These are phyloP conservation scores for Ophion slaviceki DNA, from an alignment of 2,888 invertebrate genomes.

Conservation along the genomic window DNA sequence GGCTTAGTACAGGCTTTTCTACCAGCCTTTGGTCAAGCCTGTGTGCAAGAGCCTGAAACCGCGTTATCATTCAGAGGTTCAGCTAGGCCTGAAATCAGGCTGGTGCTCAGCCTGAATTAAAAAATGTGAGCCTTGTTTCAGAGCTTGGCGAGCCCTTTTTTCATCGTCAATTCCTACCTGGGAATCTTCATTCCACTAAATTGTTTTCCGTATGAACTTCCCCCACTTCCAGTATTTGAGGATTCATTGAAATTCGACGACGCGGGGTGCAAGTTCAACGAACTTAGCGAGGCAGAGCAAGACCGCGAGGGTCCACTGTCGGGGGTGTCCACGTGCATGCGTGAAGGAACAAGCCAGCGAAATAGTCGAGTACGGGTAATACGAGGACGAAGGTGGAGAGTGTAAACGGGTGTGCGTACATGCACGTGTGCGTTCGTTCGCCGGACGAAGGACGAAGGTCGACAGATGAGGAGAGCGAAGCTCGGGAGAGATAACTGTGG, in stretches of 20 bases:
- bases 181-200: not conserved
- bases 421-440: conserved; percentile 24
- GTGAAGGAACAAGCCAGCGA: not conserved
- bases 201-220: not conserved
- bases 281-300: conserved; percentile 11
- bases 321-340: conserved; percentile 52
- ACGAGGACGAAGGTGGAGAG: conserved; percentile 54
- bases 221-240: not conserved
- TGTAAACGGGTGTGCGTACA: conserved; percentile 35
- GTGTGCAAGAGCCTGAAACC: no score
- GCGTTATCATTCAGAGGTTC: no score
- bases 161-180: no score
- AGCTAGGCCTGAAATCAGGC: no score
- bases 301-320: conserved; percentile 21
- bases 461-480: conserved; percentile 49
- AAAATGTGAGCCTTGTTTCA: no score
- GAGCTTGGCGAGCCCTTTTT: no score
- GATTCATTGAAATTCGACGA: not conserved
- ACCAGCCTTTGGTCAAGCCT: no score
- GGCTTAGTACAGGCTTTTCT: no score
- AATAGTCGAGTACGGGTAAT: conserved; percentile 47
- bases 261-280: conserved; percentile 11
- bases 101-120: no score
- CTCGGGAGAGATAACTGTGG: conserved; percentile 34
- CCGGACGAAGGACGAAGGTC: conserved; percentile 56